Evolutionary conservation across 2,113 vertebrate species (phyloP), one percentile per base, ranked within the genome.

Genomic region (Paratilapia polleni): DNA sequence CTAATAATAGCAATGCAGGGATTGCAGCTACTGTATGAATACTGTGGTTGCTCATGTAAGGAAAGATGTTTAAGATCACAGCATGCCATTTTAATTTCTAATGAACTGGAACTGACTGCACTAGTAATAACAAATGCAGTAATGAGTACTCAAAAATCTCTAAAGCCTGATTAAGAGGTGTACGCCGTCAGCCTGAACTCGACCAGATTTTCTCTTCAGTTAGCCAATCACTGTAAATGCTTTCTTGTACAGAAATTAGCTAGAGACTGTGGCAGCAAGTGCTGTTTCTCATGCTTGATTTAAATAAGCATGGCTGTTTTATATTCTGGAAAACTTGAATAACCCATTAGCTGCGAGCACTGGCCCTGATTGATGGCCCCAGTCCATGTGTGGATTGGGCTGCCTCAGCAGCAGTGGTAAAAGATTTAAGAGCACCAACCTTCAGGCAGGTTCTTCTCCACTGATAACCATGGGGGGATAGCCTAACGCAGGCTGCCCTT

Each of bases 351-450:
- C 88, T 81, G 77, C 56, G 61, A 82, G 92, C 77, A 81, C 61
- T 82, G 87, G 88, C 59, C 24, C 66, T 93, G 93, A 96, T 90
- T 90, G 93, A 95, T 94, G 82, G 88, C 85, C 68, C 57, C 41
- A 60, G 74, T 88, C 89, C 82, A 83, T 74, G 79, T 86, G 88
- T 56, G 85, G 84, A 85, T 87, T 77, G 38, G 85, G 86, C 93
- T 78, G 89, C 84, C 92, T 94, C 93, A 91, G 91, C 91, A 89
- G 52, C 92, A 88, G 52, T 86, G 87, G 87, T 94, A 41, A 92
- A 90, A 94, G 93, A 94, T 95, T 95, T 93, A 94, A 84, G 86
- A 87, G 87, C 66, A 5, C 24, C 80, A 83, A 87, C 89, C 84
- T 88, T 77, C 76, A 82, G 88, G 91, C 90, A 84, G 84, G 84